phyloP scores from a whole-genome alignment of 1,140 invertebrate genomes.

The Meteorus sp. region DNA sequence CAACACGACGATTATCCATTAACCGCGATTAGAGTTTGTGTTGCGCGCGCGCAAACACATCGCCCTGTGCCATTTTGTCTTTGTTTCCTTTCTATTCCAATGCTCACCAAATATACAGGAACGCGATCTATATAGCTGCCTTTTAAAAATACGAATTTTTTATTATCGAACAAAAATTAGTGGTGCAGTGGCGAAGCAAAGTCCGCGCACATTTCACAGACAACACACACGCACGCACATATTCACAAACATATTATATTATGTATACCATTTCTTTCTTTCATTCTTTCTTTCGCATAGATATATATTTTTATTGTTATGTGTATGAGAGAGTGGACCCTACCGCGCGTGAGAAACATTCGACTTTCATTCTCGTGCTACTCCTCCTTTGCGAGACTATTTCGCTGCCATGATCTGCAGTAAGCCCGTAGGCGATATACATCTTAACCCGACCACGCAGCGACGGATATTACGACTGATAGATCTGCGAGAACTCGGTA shows the following conservation, averaged over 20 bases:
- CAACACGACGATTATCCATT: slow-evolving; percentile 37
- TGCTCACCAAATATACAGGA: no score
- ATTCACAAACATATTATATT: no score
- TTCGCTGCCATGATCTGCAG: no score
- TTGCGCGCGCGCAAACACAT: no score
- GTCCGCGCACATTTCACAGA: no score
- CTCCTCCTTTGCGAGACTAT: not conserved
- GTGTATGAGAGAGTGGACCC: not conserved
- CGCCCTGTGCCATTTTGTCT: slow-evolving; percentile 13
- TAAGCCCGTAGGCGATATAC: no score
- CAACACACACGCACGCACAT: no score
- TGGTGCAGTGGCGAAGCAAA: not conserved
- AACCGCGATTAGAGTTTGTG: slow-evolving; percentile 32
- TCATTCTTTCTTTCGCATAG: not conserved
- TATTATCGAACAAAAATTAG: slow-evolving; percentile 32
- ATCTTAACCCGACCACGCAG: no score
- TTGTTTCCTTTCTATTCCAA: slow-evolving; percentile 10
- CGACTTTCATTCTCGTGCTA: not conserved
- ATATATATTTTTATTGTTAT: not conserved
- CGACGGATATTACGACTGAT: no score
- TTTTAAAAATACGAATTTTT: slow-evolving; percentile 36
- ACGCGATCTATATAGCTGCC: slow-evolving; percentile 1
- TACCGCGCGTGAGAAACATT: slow-evolving; percentile 12
- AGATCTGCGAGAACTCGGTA: no score
- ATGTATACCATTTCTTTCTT: no score